These are phyloP conservation scores for Camponotus pennsylvanicus DNA, from an alignment of 1,140 invertebrate genomes.

Conservation along the genomic window DNA sequence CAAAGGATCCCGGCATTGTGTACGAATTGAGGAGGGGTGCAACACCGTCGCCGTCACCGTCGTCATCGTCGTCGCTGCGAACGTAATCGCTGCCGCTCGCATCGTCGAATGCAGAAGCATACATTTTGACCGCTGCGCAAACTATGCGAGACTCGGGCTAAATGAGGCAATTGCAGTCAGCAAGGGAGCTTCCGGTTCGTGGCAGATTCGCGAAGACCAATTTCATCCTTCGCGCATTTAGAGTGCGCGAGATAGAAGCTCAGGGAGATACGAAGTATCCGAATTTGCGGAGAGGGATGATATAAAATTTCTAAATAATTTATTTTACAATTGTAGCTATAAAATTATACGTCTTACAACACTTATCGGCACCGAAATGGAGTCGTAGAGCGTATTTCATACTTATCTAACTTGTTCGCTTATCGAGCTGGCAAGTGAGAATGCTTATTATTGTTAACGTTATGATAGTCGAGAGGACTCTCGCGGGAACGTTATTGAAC, in stretches of 20 bases:
- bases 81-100: slow-evolving; percentile 64
- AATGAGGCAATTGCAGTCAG: slow-evolving; percentile 54
- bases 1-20: slow-evolving; percentile 69
- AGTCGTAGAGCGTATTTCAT: neutral
- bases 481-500: neutral
- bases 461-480: neutral
- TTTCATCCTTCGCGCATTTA: neutral
- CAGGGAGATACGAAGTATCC: neutral
- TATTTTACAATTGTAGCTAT: neutral
- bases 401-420: neutral
- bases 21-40: slow-evolving; percentile 2
- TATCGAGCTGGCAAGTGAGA: neutral
- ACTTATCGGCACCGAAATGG: neutral
- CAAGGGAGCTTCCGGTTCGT: neutral
- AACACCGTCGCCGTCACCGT: slow-evolving; percentile 26
- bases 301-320: neutral
- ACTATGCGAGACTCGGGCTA: slow-evolving; percentile 27
- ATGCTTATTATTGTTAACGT: slow-evolving; percentile 18
- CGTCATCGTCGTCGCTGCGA: slow-evolving; percentile 30
- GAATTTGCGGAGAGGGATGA: neutral
- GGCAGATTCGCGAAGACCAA: neutral
- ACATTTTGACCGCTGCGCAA: slow-evolving; percentile 58
- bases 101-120: slow-evolving; percentile 34
- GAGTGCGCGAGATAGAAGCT: too few species aligned
- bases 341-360: neutral